A percentile compares a stretch with the other conserved stretches of the same genome.
These are phyloP conservation scores for Diplodus puntazzo DNA, from an alignment of 2,797 vertebrate species.

Conservation along the genomic window DNA sequence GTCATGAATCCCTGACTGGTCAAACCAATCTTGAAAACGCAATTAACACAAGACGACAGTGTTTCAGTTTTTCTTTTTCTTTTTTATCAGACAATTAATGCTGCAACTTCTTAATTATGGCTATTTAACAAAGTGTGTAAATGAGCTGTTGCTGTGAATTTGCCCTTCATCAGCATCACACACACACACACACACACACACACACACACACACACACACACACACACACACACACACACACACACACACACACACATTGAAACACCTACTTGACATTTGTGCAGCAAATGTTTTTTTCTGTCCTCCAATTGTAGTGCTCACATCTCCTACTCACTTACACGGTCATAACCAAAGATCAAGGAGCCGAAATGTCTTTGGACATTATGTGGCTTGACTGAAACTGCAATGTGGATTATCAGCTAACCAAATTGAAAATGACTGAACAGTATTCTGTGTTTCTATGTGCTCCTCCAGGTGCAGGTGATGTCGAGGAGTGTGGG, in stretches of 20 bases:
- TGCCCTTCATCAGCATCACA: constrained; percentile 23
- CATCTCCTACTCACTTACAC: constrained; percentile 18
- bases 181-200: constrained; percentile 6
- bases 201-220: constrained; percentile 6
- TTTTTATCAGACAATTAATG: constrained; percentile 50
- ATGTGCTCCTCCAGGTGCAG: constrained; percentile 65
- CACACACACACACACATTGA: constrained; percentile 2
- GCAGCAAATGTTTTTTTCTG: constrained; percentile 14
- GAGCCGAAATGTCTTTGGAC: constrained; percentile 14
- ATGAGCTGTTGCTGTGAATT: constrained; percentile 58
- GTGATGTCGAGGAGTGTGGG: constrained; percentile 79
- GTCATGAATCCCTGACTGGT: too few species aligned
- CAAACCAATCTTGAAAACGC: constrained; percentile 35
- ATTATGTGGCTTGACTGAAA: constrained; percentile 17
- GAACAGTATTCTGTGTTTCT: constrained; percentile 36
- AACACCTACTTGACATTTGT: constrained; percentile 34
- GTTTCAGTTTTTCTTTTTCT: neutral
- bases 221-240: neutral
- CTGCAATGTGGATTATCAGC: constrained; percentile 6
- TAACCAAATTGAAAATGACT: neutral
- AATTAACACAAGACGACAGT: constrained; percentile 37
- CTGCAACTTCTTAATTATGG: constrained; percentile 53
- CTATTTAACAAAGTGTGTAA: constrained; percentile 47
- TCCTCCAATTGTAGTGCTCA: constrained; percentile 39
- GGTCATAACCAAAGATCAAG: constrained; percentile 21